Evolutionary conservation across 2,113 vertebrate species (phyloP), one percentile per base, ranked within the genome.

Genomic region (Xiphophorus hellerii): DNA sequence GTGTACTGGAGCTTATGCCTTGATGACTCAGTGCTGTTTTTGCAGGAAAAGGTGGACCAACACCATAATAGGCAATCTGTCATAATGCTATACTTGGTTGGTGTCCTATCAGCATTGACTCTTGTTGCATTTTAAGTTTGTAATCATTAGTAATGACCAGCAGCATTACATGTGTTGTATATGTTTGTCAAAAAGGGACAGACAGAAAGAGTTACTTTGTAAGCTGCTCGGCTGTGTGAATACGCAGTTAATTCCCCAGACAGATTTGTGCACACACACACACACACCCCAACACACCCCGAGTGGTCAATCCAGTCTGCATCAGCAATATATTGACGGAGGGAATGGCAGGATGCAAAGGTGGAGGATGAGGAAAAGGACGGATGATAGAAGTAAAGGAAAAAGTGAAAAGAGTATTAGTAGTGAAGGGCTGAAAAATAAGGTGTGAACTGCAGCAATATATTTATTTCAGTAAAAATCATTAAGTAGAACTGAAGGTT

Each of bases 211-310:
- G 48, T 74, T 85, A 62, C 60, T 71, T 44, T 77, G 61, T 74
- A 74, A 81, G 78, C 66, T 66, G 71, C 73, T 81, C 80, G 70
- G 20, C 71, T 79, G 66, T 77, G 69, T 78, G 82, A 70, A 76
- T 62, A 87, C 80, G 80, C 77, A 44, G 74, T 86, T 78, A 74
- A 87, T 85, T 85, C 82, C 76, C 75, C 68, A 58, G 71, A 88
- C 80, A 85, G 78, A 83, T 79, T 66, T 86, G 60, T 44, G 39
- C 37, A 31, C 73, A 84, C 81, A 69, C 54, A 27, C 69, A 71
- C 68, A 54, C 44, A 28, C 63, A 25, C 62, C 69, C 39, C 25
- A 20, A 54, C 39, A 80, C 79, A 71, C 62, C 65, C 69, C 69
- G 6, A 62, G 48, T 78, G 80, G 84, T 83, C 83, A 77, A 75